Percentiles rank a stretch among this genome's conserved stretches.
These are phyloP conservation scores for Glaucopsyche alexis DNA, from an alignment of 2,888 invertebrate genomes.

Conservation along the genomic window DNA sequence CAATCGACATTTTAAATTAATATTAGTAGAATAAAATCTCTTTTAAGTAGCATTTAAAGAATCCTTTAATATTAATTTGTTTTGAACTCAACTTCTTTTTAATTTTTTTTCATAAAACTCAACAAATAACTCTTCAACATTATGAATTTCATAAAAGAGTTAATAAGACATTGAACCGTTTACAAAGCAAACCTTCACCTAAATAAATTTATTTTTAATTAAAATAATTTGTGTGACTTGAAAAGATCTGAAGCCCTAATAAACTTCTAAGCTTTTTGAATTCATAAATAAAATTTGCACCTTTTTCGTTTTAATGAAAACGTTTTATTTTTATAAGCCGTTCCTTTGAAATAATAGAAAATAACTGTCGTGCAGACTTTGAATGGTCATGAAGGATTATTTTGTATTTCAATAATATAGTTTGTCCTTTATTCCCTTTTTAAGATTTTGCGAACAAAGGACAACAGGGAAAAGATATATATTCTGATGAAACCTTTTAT, in stretches of 20 bases:
- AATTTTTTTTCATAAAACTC: no score
- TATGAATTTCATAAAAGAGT: neutral
- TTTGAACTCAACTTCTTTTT: no score
- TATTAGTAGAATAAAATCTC: no score
- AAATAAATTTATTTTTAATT: constrained; percentile 12
- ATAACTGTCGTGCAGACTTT: neutral
- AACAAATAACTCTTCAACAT: neutral
- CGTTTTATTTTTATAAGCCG: constrained; percentile 11
- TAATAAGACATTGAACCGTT: neutral
- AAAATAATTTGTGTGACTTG: constrained; percentile 18
- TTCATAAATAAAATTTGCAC: constrained; percentile 17
- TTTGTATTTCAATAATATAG: constrained; percentile 13
- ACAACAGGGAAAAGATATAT: neutral
- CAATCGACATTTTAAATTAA: no score
- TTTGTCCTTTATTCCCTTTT: neutral
- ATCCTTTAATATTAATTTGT: no score
- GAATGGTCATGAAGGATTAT: neutral
- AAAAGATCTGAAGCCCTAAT: constrained; percentile 15
- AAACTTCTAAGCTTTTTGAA: constrained; percentile 17
- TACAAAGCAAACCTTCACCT: neutral
- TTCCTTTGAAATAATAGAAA: constrained; percentile 5
- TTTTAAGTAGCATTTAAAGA: no score
- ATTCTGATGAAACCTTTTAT: neutral
- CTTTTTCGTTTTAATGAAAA: constrained; percentile 1
- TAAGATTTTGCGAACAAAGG: neutral